Base-by-base conservation (phyloP, 2,113 vertebrate species). In the Crocuta crocuta region DNA sequence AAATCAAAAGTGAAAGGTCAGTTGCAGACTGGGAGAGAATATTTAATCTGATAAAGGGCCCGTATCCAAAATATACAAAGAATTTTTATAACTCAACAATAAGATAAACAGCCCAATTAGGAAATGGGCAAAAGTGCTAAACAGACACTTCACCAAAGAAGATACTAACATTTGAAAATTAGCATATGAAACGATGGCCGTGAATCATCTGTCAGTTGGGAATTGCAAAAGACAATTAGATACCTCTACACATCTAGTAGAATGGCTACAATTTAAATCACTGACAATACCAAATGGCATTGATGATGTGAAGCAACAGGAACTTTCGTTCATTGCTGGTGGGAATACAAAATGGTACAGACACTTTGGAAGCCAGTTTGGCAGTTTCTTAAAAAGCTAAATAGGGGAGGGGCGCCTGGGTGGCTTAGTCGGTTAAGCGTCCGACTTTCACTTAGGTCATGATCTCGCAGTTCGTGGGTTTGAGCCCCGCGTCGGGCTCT, bases 1-100 rank as follows among this genome's bases (percentile, higher is more conserved):
- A 86, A 94, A 91, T 82, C 26, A 68, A 61, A 87, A 97, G 35
- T 81, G 50, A 81, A 94, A 76, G 73, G 35, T 65, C 74, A 89
- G 55, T 74, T 50, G 73, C 33, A 92, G 45, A 73, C 21, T 45
- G 23, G 48, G 35, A 94, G 73, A 86, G 28, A 70, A 48, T 58
- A 66, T 66, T 81, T 91, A 24, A 76, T 83, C 17, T 45, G 28
- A 86, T 81, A 17, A 94, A 48, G 43, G 4, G 66, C 35, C 63
- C 73, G 53, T 39, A 70, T 86, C 17, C 28, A 86, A 39, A 80
- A 86, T 87, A 66, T 61, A 50, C 68, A 74, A 73, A 35, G 39
- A 74, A 26, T 73, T 89, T n/a, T 93, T 63, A 65, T 45, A 95
- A 43, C 8, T 71, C 39, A 89, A 17, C 35, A 76, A 24, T 74